phyloP scores from a whole-genome alignment of 2,113 vertebrate species.

The Struthidea cinerea region DNA sequence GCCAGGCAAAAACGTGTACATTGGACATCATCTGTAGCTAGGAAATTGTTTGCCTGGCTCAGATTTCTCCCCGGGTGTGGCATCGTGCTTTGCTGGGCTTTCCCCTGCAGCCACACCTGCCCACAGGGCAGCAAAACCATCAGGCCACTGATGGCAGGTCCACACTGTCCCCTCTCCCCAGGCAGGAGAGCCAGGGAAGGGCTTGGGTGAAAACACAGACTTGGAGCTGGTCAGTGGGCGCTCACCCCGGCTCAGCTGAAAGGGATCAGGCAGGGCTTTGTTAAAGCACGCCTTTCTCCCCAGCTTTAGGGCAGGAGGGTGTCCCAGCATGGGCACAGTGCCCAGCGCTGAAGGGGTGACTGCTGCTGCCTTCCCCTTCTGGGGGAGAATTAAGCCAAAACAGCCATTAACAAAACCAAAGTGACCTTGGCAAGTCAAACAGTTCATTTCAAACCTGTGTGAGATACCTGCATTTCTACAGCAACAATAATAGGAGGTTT shows the following conservation, averaged over 20 bases:
- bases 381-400: not conserved
- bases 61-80: not conserved
- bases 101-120: not conserved
- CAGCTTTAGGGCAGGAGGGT: not conserved
- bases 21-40: not conserved
- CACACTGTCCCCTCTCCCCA: not conserved
- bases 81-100: not conserved
- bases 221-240: not conserved
- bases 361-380: not conserved
- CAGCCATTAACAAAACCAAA: not conserved
- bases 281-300: not conserved
- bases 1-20: not conserved
- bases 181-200: not conserved
- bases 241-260: not conserved
- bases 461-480: not conserved
- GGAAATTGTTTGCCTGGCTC: not conserved
- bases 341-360: not conserved
- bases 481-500: not conserved
- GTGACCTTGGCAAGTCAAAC: not conserved
- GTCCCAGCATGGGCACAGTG: not conserved
- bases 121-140: not conserved
- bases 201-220: not conserved
- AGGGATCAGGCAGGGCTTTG: not conserved
- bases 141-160: not conserved
- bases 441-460: not conserved